phyloP scores from a whole-genome alignment of 2,888 invertebrate species.

The Mimas tiliae region DNA sequence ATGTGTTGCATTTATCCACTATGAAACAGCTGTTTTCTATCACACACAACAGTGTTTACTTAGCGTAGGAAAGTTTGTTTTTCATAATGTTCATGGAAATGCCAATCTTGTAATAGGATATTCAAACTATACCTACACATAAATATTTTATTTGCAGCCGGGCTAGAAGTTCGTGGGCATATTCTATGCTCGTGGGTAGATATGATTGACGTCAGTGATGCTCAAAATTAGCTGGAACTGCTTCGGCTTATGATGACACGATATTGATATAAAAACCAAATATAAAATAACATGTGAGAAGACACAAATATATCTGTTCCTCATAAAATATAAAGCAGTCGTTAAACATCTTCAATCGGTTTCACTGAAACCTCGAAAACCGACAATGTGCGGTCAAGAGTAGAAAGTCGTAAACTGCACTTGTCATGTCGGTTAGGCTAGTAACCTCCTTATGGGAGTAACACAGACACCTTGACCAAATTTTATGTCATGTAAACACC shows the following conservation, averaged over 20 bases:
- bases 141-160: constrained; percentile 28
- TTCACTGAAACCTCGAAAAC: constrained; percentile 17
- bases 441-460: constrained; percentile 7
- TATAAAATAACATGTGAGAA: background rate
- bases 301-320: background rate
- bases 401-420: constrained; percentile 22
- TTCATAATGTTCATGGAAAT: constrained; percentile 28
- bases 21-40: constrained; percentile 21
- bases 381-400: constrained; percentile 9
- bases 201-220: constrained; percentile 44
- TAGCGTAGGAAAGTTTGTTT: constrained; percentile 22
- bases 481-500: constrained; percentile 72
- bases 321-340: background rate
- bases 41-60: constrained; percentile 14
- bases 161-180: constrained; percentile 38
- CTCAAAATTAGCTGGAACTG: constrained; percentile 25
- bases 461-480: constrained; percentile 62
- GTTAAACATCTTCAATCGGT: constrained; percentile 8
- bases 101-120: constrained; percentile 29
- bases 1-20: background rate
- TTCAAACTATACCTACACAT: constrained; percentile 20
- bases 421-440: constrained; percentile 16
- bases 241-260: constrained; percentile 25
- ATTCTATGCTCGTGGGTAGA: constrained; percentile 44
- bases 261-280: constrained; percentile 22